A percentile compares a stretch with the other conserved stretches of the same genome.
Conservation (phyloP, 2,888 invertebrate species). For the Drosophila limbata region DNA sequence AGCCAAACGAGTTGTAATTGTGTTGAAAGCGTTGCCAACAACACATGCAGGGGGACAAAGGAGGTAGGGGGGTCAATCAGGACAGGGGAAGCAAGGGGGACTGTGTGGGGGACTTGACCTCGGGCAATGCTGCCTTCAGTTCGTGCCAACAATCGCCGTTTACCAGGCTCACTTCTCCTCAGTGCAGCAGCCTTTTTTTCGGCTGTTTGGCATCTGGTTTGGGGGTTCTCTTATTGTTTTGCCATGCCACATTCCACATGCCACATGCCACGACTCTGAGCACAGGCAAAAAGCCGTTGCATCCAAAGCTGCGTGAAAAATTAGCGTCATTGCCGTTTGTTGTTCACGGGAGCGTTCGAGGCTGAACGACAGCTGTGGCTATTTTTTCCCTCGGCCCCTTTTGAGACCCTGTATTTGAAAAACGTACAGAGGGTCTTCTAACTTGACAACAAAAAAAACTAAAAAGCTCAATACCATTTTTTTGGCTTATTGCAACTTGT, state of each 20-base stretch:
- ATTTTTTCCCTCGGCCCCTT: conserved; percentile 18
- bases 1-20: conserved; percentile 36
- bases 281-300: conserved; percentile 28
- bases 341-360: conserved; percentile 34
- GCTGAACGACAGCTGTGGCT: conserved; percentile 18
- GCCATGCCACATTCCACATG: neutral
- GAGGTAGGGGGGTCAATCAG: neutral
- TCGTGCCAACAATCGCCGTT: conserved; percentile 18
- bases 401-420: conserved; percentile 3
- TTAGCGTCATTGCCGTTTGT: conserved; percentile 60
- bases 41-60: neutral
- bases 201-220: conserved; percentile 27
- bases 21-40: conserved; percentile 16
- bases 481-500: too few relatives aligned
- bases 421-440: neutral
- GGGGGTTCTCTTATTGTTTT: conserved; percentile 25
- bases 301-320: conserved; percentile 72
- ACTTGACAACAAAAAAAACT: too few relatives aligned
- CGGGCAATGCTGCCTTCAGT: conserved; percentile 14
- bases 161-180: neutral
- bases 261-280: conserved; percentile 1
- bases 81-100: conserved; percentile 7
- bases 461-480: too few relatives aligned
- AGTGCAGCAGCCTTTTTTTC: conserved; percentile 5
- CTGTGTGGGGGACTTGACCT: conserved; percentile 19